Base-by-base conservation (phyloP, 2,113 vertebrate species). In the Eudyptes chrysolophus region DNA sequence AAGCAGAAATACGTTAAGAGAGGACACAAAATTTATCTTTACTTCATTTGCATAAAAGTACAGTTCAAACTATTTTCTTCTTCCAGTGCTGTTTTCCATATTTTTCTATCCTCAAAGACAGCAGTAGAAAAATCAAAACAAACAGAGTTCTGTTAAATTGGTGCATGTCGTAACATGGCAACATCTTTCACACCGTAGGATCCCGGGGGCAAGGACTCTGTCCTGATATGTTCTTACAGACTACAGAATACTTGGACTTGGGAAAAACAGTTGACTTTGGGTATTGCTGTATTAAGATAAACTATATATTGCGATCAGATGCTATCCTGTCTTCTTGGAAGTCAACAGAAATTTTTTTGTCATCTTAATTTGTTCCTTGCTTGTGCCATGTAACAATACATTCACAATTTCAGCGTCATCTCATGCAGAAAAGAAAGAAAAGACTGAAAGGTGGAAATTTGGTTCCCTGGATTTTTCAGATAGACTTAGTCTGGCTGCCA, bases 11-110 rank as follows among this genome's bases (percentile, higher is more conserved):
- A 32, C 7, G 76, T 75, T 91, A 42, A 16, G 62, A 81, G 94
- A 92, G 60, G 60, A 88, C 30, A 38, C 0, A n/a, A 77, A 55
- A 95, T 97, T 96, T 97, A 81, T 96, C 94, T 96, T 97, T 25
- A 18, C 52, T 89, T 57, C 24, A 78, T 97, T 96, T 97, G 95
- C 97, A 98, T 98, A 90, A 80, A 98, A 97, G 97, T 95, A 36
- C 78, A 93, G 81, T 86, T 83, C 89, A 90, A 72, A 89, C 46
- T 68, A 54, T 96, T 96, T 84, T 83, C 34, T 58, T 93, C 87
- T 60, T 74, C 58, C 30, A 17, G 57, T 46, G 16, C 71, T 64
- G 26, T 85, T 95, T 82, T 44, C 79, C 16, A 0, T 90, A 14
- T 80, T 95, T 96, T 92, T 89, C 61, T 79, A 82, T 97, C 78